Evolutionary conservation across 1,140 invertebrate genomes (phyloP).

Genomic region (Atta colombica): DNA sequence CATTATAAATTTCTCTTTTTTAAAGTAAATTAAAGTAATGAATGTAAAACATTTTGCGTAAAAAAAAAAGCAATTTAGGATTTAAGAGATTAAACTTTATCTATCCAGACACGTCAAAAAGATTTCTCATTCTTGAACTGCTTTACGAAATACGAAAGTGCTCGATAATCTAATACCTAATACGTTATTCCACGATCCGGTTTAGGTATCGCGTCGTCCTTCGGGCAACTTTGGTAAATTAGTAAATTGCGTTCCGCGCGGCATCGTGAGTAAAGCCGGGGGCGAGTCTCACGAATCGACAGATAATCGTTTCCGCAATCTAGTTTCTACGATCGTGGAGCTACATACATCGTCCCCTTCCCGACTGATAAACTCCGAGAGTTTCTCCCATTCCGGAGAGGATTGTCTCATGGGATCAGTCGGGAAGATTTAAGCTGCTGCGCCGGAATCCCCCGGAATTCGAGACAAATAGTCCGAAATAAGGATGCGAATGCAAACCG

Average conservation of each 20-base stretch:
- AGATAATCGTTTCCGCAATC: conserved; percentile 65
- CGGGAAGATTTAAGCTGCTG: conserved; percentile 61
- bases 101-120: not conserved
- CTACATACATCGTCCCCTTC: conserved; percentile 34
- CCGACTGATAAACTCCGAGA: conserved; percentile 51
- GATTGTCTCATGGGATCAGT: conserved; percentile 67
- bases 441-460: conserved; percentile 48
- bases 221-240: conserved; percentile 45
- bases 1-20: not conserved
- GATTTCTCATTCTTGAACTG: conserved; percentile 32
- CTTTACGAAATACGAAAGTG: not conserved
- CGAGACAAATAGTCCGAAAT: conserved; percentile 73
- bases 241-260: conserved; percentile 52
- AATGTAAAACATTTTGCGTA: not conserved
- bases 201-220: not conserved
- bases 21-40: not conserved
- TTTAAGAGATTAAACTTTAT: not conserved
- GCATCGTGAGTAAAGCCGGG: conserved; percentile 10
- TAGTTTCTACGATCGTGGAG: conserved; percentile 65
- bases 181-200: conserved; percentile 23
- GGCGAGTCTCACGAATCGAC: conserved; percentile 56
- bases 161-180: conserved; percentile 28
- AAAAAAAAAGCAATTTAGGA: not conserved
- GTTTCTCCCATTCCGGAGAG: conserved; percentile 40
- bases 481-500: conserved; percentile 72